Percentiles rank a stretch among this genome's conserved stretches.
Evolutionary conservation across 2,888 invertebrate genomes (phyloP).

Genomic region (Drosophila paucipuncta): DNA sequence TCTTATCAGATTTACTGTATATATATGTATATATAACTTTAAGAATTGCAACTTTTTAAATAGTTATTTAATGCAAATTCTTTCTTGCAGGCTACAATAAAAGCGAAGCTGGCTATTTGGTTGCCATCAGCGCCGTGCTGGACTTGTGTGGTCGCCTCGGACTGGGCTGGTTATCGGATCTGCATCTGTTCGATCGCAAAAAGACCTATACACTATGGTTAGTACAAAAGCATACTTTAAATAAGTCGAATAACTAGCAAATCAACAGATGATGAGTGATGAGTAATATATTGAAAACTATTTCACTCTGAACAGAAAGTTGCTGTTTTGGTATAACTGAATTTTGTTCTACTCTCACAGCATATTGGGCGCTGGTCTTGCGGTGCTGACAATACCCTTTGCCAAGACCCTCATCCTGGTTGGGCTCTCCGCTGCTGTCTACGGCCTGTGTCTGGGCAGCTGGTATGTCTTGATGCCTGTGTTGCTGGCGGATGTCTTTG

Average conservation of each 20-base stretch:
- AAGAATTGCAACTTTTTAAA: background rate
- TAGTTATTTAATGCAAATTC: background rate
- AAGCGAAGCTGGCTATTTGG: slow-evolving; percentile 88
- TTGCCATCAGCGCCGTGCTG: slow-evolving; percentile 90
- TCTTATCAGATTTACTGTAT: background rate
- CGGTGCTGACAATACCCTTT: slow-evolving; percentile 89
- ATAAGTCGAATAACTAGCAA: background rate
- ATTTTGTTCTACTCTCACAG: slow-evolving; percentile 83
- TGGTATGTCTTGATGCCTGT: slow-evolving; percentile 92
- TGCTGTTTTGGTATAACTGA: background rate
- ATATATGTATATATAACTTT: background rate
- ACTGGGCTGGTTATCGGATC: slow-evolving; percentile 90
- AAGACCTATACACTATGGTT: slow-evolving; percentile 91
- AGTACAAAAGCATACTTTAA: slow-evolving; percentile 22
- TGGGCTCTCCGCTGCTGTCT: slow-evolving; percentile 89
- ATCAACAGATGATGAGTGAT: background rate
- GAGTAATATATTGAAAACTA: background rate
- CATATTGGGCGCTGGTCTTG: slow-evolving; percentile 89
- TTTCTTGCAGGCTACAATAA: slow-evolving; percentile 82
- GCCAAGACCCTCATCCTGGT: slow-evolving; percentile 89
- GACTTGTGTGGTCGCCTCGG: slow-evolving; percentile 90
- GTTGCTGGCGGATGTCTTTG: slow-evolving; percentile 90
- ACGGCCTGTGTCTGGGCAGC: slow-evolving; percentile 91
- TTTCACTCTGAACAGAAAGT: background rate
- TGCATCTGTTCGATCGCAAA: slow-evolving; percentile 89